These are phyloP conservation scores for Listronotus bonariensis DNA, from an alignment of 1,140 invertebrate genomes.

Conservation along the genomic window DNA sequence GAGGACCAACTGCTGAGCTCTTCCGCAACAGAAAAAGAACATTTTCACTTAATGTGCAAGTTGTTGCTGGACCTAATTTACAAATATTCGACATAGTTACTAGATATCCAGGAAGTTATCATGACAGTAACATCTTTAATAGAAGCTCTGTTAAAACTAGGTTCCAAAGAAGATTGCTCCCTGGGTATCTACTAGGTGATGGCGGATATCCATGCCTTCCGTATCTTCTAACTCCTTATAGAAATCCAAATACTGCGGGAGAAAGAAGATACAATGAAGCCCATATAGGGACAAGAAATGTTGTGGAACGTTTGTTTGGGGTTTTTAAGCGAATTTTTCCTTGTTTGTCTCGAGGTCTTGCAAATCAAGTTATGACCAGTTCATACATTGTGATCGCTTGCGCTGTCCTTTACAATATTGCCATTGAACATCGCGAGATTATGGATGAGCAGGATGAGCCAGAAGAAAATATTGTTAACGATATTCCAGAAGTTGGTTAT, in stretches of 20 bases:
- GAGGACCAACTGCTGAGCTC: constrained; percentile 43
- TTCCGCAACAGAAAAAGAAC: constrained; percentile 50
- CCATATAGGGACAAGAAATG: too few relatives aligned
- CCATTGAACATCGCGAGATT: too few relatives aligned
- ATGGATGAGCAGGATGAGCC: background rate
- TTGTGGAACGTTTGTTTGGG: too few relatives aligned
- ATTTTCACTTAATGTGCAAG: constrained; percentile 53
- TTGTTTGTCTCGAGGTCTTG: too few relatives aligned
- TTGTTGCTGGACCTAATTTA: constrained; percentile 45
- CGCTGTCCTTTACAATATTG: too few relatives aligned
- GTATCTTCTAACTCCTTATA: constrained; percentile 4
- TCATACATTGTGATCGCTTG: too few relatives aligned
- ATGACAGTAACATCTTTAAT: constrained; percentile 48
- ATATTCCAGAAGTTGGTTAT: too few relatives aligned
- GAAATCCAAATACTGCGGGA: too few relatives aligned
- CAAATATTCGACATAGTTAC: constrained; percentile 48
- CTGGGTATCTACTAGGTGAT: constrained; percentile 28
- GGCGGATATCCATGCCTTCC: constrained; percentile 20
- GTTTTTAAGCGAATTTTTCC: too few relatives aligned
- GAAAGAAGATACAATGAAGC: too few relatives aligned
- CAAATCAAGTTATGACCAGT: too few relatives aligned
- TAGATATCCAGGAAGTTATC: constrained; percentile 50
- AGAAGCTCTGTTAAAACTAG: constrained; percentile 28
- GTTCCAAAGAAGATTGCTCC: constrained; percentile 16
- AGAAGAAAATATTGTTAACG: background rate